Evolutionary conservation across 2,888 invertebrate genomes (phyloP).

Genomic region (Hypsopygia costalis): DNA sequence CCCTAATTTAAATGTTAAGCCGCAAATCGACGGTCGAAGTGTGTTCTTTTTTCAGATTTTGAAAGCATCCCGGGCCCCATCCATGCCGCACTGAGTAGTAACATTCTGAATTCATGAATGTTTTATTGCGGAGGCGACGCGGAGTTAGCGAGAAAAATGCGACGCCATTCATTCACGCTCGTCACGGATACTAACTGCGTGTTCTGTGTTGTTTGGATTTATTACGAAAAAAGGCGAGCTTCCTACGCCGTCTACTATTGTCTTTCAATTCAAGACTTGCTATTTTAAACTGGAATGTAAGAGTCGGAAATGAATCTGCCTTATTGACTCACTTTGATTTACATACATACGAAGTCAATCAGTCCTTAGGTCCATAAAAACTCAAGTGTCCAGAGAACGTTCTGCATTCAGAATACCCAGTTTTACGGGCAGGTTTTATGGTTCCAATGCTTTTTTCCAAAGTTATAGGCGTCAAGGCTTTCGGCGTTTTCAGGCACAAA

Average conservation of each 20-base stretch:
- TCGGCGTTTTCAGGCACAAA: neutral
- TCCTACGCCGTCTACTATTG: constrained; percentile 46
- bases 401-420: neutral
- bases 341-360: constrained; percentile 14
- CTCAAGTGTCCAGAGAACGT: neutral
- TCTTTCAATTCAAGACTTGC: constrained; percentile 37
- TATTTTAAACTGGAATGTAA: neutral
- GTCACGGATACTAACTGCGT: constrained; percentile 73
- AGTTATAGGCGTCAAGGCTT: neutral
- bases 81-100: constrained; percentile 54
- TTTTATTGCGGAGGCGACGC: constrained; percentile 65
- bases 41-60: constrained; percentile 38
- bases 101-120: constrained; percentile 72
- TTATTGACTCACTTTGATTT: constrained; percentile 26
- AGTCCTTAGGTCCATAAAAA: neutral
- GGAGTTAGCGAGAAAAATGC: constrained; percentile 70
- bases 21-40: constrained; percentile 34
- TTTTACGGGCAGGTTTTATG: neutral
- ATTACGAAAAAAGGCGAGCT: constrained; percentile 54
- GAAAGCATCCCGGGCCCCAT: constrained; percentile 42
- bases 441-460: neutral
- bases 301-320: neutral
- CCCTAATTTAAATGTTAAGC: constrained; percentile 3
- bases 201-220: constrained; percentile 68
- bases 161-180: constrained; percentile 67